A percentile compares a stretch with the other conserved stretches of the same genome.
Evolutionary conservation across 2,797 vertebrate species (phyloP).

Genomic region (Periparus ater): DNA sequence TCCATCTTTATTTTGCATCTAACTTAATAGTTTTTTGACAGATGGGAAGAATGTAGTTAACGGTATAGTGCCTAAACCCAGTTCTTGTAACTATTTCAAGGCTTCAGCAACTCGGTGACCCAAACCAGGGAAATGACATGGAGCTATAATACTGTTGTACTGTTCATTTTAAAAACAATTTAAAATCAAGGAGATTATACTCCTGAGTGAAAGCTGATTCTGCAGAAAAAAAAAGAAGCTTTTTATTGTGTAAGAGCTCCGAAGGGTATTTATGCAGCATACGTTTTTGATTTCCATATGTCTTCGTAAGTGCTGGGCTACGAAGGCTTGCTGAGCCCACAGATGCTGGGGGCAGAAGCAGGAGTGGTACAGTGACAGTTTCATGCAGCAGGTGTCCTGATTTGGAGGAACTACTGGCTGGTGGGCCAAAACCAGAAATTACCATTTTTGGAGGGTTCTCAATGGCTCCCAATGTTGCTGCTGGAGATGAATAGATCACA

Average conservation of each 20-base stretch:
- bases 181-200: background rate
- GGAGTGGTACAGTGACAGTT: background rate
- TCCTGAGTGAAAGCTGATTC: background rate
- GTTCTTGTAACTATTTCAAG: background rate
- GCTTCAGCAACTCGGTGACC: background rate
- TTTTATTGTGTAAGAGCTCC: background rate
- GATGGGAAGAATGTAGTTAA: background rate
- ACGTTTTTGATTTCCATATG: background rate
- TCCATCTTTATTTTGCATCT: background rate
- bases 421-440: background rate
- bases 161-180: background rate
- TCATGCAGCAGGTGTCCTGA: background rate
- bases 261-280: background rate
- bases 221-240: background rate
- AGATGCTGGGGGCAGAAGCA: background rate
- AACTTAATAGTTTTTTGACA: background rate
- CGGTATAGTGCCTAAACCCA: too few relatives aligned
- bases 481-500: too few relatives aligned
- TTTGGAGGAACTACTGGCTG: background rate
- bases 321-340: background rate
- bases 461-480: background rate
- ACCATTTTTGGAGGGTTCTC: background rate
- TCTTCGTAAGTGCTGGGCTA: background rate
- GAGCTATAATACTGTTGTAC: background rate
- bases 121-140: background rate